Evolutionary conservation across 2,888 invertebrate genomes (phyloP).

Genomic region (Zaprionus bogoriensis): DNA sequence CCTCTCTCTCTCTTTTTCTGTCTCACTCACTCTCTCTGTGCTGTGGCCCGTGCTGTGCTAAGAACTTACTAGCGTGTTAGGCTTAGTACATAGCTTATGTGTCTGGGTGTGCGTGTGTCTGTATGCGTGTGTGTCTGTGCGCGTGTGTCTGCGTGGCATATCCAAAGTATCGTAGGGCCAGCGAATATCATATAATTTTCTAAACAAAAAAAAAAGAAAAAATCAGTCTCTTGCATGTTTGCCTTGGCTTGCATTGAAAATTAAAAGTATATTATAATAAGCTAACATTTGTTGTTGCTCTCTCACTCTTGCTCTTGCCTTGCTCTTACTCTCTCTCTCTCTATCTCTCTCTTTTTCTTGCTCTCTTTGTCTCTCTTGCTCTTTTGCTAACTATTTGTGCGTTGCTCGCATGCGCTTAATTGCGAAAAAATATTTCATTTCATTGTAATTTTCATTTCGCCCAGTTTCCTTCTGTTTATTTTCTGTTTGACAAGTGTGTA

Average conservation of each 20-base stretch:
- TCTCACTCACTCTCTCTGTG: slow-evolving; percentile 48
- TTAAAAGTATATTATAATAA: slow-evolving; percentile 17
- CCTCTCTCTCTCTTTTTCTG: slow-evolving; percentile 25
- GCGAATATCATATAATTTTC: slow-evolving; percentile 38
- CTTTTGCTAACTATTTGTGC: slow-evolving; percentile 35
- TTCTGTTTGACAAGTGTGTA: slow-evolving; percentile 34
- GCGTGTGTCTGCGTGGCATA: slow-evolving; percentile 2
- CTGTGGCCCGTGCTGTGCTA: slow-evolving; percentile 62
- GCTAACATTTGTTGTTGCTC: slow-evolving; percentile 42
- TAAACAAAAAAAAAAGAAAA: slow-evolving; percentile 25
- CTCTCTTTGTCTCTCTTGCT: slow-evolving; percentile 1
- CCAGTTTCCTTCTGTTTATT: slow-evolving; percentile 23
- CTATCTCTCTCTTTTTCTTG: slow-evolving; percentile 8
- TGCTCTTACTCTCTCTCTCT: slow-evolving; percentile 3
- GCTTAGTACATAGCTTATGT: slow-evolving; percentile 58
- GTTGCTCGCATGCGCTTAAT: slow-evolving; percentile 66
- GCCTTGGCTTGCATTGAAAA: slow-evolving; percentile 54
- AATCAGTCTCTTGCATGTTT: slow-evolving; percentile 58
- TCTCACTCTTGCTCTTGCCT: slow-evolving; percentile 10
- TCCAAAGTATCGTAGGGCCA: slow-evolving; percentile 29
- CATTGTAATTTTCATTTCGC: slow-evolving; percentile 14
- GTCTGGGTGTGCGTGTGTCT: slow-evolving; percentile 30
- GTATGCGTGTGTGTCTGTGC: slow-evolving; percentile 23
- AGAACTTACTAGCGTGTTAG: slow-evolving; percentile 69
- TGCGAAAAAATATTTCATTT: slow-evolving; percentile 36